Conservation (phyloP, 2,113 vertebrate genomes). For the Ginglymostoma cirratum region DNA sequence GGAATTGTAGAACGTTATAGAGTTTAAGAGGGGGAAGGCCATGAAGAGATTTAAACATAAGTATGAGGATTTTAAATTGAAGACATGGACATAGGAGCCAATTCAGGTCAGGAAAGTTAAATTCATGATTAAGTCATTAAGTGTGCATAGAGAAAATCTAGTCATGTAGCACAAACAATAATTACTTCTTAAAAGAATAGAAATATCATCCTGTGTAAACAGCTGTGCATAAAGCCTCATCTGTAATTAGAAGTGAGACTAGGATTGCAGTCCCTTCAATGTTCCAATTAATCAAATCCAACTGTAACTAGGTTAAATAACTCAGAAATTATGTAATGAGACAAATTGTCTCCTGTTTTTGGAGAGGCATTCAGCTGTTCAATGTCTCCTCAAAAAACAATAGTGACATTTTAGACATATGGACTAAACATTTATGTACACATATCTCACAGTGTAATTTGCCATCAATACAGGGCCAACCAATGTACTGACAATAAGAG, state of each 20-base stretch:
- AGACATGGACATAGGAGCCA: background rate
- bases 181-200: background rate
- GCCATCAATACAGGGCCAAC: background rate
- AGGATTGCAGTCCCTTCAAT: background rate
- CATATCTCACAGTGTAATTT: background rate
- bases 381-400: background rate
- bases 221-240: background rate
- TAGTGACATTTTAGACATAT: background rate
- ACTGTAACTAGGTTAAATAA: background rate
- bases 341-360: background rate
- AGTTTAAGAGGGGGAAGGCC: background rate
- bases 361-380: background rate
- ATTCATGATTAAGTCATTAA: background rate
- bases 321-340: background rate
- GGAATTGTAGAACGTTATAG: background rate
- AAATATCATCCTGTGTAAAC: background rate
- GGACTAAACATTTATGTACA: background rate
- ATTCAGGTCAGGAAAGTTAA: background rate
- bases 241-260: background rate
- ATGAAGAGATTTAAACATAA: background rate
- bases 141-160: background rate
- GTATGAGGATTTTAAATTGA: background rate
- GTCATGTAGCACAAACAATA: background rate
- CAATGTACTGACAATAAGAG: background rate
- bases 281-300: background rate